Base-by-base conservation (phyloP, 1,140 invertebrate species). In the Colletes latitarsis region DNA sequence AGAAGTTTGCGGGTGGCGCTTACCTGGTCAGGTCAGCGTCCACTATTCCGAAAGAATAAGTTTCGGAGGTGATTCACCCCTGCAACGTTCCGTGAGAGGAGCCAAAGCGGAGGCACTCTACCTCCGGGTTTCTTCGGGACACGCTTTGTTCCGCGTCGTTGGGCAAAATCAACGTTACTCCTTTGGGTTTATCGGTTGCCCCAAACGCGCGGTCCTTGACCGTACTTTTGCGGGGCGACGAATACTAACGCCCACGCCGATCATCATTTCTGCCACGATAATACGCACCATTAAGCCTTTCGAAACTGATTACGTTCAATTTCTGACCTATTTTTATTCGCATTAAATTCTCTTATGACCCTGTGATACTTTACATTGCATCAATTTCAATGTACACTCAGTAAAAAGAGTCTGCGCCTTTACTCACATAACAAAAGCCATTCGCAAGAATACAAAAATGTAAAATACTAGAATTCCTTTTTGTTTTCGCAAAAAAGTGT, bases 141-240 rank as follows among this genome's bases (percentile, higher is more conserved):
- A 52, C n/a, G 64, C 53, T 67, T 66, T 67, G 71, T 80, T 80
- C 62, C 70, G 19, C 62, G 21, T 78, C 68, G 58, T 73, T 80
- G 52, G 52, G 17, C 58, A 39, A 72, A 79, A 79, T 9, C 41
- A 30, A 30, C 39, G 69, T 53, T 21, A 3, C 52, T 60, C n/a
- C 17, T 4, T 21, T 19, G 41, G 21, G 55, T 80, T 77, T 52
- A 68, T 80, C 78, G 71, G 30, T 46, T 39, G 46, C 5, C 9
- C 19, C 19, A 76, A 68, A 68, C 15, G 0, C 21, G 15, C 17
- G 30, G 46, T 53, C 46, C 64, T 15, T 62, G n/a, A 21, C 39
- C 58, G 53, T 77, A 41, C 77, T 72, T 78, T 78, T 64, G 72
- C 60, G 58, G 53, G 3, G 14, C 10, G 30, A 63, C 49, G n/a